Percentiles rank a stretch among this genome's conserved stretches.
These are phyloP conservation scores for Diorhabda carinulata DNA, from an alignment of 1,140 invertebrate species.

Conservation along the genomic window DNA sequence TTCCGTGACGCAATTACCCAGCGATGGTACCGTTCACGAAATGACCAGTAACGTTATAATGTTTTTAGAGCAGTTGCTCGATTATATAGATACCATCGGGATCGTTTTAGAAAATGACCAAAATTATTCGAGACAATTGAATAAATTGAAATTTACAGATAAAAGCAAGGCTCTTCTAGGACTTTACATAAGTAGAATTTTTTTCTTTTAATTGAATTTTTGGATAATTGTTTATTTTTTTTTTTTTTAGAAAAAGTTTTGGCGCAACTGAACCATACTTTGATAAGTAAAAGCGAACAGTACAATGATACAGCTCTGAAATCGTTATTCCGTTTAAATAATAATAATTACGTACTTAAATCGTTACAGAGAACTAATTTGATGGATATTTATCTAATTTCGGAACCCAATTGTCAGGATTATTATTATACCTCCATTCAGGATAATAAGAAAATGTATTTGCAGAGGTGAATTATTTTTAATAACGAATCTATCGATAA, in stretches of 20 bases:
- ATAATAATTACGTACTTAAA: constrained; percentile 90
- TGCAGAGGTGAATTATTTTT: constrained; percentile 59
- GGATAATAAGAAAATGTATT: constrained; percentile 73
- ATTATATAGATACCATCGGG: constrained; percentile 73
- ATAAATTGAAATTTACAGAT: constrained; percentile 48
- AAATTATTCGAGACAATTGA: constrained; percentile 54
- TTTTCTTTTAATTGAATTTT: constrained; percentile 72
- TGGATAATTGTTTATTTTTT: constrained; percentile 58
- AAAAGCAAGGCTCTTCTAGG: constrained; percentile 65
- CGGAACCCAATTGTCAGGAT: constrained; percentile 78
- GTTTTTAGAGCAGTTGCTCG: constrained; percentile 78
- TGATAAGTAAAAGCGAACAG: constrained; percentile 81
- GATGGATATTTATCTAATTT: constrained; percentile 71
- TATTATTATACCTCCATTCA: constrained; percentile 79
- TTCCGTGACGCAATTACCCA: constrained; percentile 76
- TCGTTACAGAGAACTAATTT: constrained; percentile 79
- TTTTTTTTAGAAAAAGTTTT: constrained; percentile 72
- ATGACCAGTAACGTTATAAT: constrained; percentile 89
- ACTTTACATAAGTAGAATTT: constrained; percentile 67
- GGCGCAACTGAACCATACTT: constrained; percentile 76
- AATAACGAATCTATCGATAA: background rate
- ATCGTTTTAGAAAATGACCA: constrained; percentile 60
- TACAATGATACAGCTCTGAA: constrained; percentile 78
- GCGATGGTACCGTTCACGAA: constrained; percentile 95
- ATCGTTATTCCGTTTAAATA: constrained; percentile 85